Base-by-base conservation (phyloP, 2,797 vertebrate genomes). In the Pelobates cultripes region DNA sequence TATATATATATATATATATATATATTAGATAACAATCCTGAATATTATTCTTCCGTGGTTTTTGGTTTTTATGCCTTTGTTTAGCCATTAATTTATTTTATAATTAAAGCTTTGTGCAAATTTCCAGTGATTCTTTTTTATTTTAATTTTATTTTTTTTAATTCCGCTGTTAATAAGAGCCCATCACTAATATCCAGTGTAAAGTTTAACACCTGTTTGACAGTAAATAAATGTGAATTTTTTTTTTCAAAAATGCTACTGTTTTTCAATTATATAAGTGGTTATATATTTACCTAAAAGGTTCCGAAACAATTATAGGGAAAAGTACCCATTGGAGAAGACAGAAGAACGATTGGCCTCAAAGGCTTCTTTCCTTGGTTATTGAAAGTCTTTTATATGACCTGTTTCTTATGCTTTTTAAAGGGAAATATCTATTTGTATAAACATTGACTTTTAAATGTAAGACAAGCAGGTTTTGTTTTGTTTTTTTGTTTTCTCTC, bases 121-220 rank as follows among this genome's bases (percentile, higher is more conserved):
- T 96, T 95, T 91, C 94, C 95, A 94, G 95, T 93, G 93, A 93
- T 89, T 93, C 95, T 95, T 94, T 87, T 93, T 92, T 95, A 95
- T 93, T 94, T 87, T 91, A 93, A 93, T 95, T 95, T 93, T 92
- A 93, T 97, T 96, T 94, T 94, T 97, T 96, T 97, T 96, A 95
- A 95, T 93, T 84, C 44, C 79, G 82, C 82, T 97, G 95, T 96
- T 96, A 95, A 94, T 96, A 97, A 96, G 95, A 97, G 95, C 95
- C 96, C 96, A 96, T 97, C 96, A 97, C 95, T 96, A 95, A 96
- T 96, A 96, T 95, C 96, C 95, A 96, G 96, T 99, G 97, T 99
- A 99, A 98, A 99, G 94, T 97, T 98, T 96, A 97, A 98, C 97
- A 99, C 96, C 95, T 97, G 96, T 98, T 99, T 98, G 96, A 97